These are phyloP conservation scores for Chrysemys picta DNA, from an alignment of 2,113 vertebrate species.

Conservation along the genomic window DNA sequence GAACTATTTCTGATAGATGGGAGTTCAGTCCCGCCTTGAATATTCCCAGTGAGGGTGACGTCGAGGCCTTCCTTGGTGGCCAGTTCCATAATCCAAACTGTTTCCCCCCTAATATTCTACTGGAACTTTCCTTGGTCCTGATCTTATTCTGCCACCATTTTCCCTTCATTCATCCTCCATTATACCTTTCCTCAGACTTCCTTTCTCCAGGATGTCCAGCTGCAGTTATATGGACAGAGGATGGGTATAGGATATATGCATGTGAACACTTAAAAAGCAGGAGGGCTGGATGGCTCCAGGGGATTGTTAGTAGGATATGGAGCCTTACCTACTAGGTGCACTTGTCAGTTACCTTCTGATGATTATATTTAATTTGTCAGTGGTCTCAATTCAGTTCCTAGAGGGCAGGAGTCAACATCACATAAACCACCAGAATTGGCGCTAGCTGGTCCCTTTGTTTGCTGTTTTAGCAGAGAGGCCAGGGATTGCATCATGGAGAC, in stretches of 20 bases:
- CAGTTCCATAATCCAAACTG: neutral
- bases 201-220: neutral
- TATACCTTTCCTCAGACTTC: neutral
- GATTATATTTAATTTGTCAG: neutral
- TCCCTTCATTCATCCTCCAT: neutral
- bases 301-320: neutral
- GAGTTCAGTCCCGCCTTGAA: neutral
- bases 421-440: neutral
- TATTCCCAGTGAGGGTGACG: neutral
- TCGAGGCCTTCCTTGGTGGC: neutral
- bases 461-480: neutral
- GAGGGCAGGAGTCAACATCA: neutral
- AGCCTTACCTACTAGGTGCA: neutral
- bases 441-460: neutral
- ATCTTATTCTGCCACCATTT: neutral
- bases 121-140: neutral
- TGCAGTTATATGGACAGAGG: neutral
- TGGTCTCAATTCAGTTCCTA: neutral
- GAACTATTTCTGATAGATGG: neutral
- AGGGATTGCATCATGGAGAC: neutral
- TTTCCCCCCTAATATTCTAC: neutral
- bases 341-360: neutral
- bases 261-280: neutral
- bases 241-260: neutral
- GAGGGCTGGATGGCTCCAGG: neutral